Evolutionary conservation across 2,797 vertebrate genomes (phyloP), one percentile per base, ranked within the genome.

Genomic region (Avahi laniger): DNA sequence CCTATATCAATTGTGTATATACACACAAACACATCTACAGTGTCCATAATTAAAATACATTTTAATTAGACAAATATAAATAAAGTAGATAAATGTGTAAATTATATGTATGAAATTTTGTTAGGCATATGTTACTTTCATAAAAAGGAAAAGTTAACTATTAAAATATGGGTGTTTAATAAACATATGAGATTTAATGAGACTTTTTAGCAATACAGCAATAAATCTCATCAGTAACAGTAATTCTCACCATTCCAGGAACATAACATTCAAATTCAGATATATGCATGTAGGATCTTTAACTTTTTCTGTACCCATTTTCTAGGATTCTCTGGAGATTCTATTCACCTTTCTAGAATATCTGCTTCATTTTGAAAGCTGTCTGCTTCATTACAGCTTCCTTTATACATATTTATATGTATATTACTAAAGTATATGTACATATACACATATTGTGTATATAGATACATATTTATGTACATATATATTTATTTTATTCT

Each of bases 1-100:
- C 4, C 2, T 18, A 0, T 41, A 14, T 67, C 9, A 30, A 2
- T n/a, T 35, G 5, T 26, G 9, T 12, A 65, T 72, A 26, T 26
- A 8, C 24, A 61, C 41, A 63, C 6, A 50, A 13, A 13, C 17
- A 72, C 33, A 81, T 30, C 33, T 46, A 28, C 2, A 46, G 22
- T 38, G 2, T 22, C 35, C 73, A 61, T 46, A 18, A n/a, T n/a
- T n/a, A n/a, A n/a, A n/a, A n/a, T 20, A 75, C 35, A 17, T 3
- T n/a, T 52, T 76, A 76, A 81, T 46, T 63, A 18, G 63, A 18
- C 28, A 43, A 38, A 46, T 65, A 46, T 26, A 84, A 57, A 35
- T 20, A 43, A 54, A 38, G 9, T 20, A 72, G 8, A 67, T 43
- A 88, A 57, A 33, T 65, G 24, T 50, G 65, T 59, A 81, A 38